Conservation (phyloP, 2,113 vertebrate genomes). For the Zosterops hypoxanthus region DNA sequence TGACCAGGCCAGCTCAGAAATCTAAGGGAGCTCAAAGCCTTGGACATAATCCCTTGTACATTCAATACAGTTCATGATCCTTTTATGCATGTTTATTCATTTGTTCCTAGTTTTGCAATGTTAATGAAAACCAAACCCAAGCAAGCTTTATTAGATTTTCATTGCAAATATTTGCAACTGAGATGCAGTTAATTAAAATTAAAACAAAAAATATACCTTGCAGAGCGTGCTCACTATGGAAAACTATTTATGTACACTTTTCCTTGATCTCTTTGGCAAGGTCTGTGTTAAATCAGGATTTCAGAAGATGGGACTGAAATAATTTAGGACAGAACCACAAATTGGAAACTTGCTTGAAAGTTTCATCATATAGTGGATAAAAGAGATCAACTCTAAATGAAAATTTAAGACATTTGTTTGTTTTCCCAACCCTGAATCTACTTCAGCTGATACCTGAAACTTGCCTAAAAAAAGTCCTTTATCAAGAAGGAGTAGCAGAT, state of each 20-base stretch:
- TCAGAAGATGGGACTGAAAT: background rate
- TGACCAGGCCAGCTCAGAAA: background rate
- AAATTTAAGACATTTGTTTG: background rate
- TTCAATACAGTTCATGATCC: constrained; percentile 18
- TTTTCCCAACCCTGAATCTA: background rate
- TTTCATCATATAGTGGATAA: background rate
- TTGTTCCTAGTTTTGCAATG: constrained; percentile 43
- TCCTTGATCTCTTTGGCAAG: constrained; percentile 2
- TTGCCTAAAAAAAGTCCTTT: background rate
- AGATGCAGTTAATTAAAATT: constrained; percentile 19
- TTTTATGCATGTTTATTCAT: constrained; percentile 41
- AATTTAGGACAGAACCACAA: background rate
- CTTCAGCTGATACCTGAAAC: background rate
- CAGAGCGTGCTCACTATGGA: background rate
- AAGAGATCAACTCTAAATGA: background rate
- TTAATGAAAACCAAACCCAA: constrained; percentile 51
- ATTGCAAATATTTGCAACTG: constrained; percentile 46
- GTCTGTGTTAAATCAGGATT: background rate
- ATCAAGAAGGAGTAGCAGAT: background rate
- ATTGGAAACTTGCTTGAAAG: background rate
- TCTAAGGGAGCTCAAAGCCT: background rate
- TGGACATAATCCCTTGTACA: background rate
- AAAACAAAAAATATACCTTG: constrained; percentile 14
- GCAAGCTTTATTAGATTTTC: constrained; percentile 45
- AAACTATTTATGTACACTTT: background rate